phyloP scores from a whole-genome alignment of 2,797 vertebrate genomes.

The Channallabes apus region DNA sequence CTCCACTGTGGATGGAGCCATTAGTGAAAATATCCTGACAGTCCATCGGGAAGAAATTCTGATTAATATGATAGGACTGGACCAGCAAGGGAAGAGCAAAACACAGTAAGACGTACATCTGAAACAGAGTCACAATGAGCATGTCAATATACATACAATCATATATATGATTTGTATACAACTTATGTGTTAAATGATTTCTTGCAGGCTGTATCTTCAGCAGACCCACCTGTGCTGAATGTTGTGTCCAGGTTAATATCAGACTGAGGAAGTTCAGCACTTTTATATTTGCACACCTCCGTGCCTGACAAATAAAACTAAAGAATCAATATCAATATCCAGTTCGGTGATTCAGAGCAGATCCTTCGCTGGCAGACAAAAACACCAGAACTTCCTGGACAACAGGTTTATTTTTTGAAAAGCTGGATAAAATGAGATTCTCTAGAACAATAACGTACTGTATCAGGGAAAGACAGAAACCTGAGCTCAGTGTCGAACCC shows the following conservation, averaged over 20 bases:
- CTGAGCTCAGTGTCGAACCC: background rate
- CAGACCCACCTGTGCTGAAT: background rate
- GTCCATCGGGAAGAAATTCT: constrained; percentile 63
- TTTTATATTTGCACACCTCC: background rate
- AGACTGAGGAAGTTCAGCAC: background rate
- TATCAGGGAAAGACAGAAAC: background rate
- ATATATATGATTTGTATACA: background rate
- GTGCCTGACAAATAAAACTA: background rate
- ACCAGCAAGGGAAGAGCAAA: background rate
- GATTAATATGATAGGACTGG: background rate
- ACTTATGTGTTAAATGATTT: background rate
- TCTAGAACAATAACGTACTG: background rate
- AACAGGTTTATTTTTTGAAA: background rate
- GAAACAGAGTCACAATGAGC: background rate
- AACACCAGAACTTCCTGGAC: background rate
- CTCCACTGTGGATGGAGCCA: constrained; percentile 62
- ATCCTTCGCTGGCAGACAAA: background rate
- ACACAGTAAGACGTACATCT: background rate
- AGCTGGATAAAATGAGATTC: background rate
- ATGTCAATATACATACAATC: background rate
- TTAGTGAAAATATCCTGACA: constrained; percentile 67
- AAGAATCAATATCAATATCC: background rate
- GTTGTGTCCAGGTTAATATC: background rate
- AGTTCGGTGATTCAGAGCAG: background rate
- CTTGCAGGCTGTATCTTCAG: background rate